phyloP scores from a whole-genome alignment of 2,113 vertebrate species.

The Calcarius ornatus region DNA sequence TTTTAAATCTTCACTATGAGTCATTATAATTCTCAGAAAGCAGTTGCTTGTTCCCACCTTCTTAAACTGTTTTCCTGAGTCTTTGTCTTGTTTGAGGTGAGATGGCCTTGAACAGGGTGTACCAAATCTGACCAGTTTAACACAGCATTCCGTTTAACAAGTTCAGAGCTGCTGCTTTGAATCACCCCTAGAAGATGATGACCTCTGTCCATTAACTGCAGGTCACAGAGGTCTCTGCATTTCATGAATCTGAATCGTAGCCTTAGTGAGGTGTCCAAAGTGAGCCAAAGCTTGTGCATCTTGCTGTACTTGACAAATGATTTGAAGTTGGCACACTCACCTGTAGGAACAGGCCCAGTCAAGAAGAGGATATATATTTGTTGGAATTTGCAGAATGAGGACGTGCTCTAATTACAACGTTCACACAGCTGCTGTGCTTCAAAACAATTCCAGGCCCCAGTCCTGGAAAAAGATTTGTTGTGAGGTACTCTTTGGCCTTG shows the following conservation, averaged over 20 bases:
- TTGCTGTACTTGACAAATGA: neutral
- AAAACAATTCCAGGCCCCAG: neutral
- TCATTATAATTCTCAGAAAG: neutral
- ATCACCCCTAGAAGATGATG: neutral
- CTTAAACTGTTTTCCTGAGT: neutral
- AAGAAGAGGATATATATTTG: neutral
- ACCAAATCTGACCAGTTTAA: neutral
- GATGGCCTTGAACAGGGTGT: neutral
- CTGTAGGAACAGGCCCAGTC: neutral
- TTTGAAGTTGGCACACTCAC: neutral
- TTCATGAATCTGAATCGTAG: neutral
- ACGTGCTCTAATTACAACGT: neutral
- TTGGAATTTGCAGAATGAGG: neutral
- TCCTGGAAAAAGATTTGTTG: neutral
- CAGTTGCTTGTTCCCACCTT: neutral
- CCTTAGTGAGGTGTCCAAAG: neutral
- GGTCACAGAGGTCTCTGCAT: neutral
- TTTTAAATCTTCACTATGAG: neutral
- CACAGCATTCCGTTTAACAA: neutral
- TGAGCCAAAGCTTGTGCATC: neutral
- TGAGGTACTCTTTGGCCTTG: neutral
- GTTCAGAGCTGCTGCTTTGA: neutral
- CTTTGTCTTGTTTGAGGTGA: neutral
- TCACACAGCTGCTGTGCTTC: neutral
- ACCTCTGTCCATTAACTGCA: neutral